These are phyloP conservation scores for Zygogramma bicolorata DNA, from an alignment of 2,888 invertebrate genomes.

Conservation along the genomic window DNA sequence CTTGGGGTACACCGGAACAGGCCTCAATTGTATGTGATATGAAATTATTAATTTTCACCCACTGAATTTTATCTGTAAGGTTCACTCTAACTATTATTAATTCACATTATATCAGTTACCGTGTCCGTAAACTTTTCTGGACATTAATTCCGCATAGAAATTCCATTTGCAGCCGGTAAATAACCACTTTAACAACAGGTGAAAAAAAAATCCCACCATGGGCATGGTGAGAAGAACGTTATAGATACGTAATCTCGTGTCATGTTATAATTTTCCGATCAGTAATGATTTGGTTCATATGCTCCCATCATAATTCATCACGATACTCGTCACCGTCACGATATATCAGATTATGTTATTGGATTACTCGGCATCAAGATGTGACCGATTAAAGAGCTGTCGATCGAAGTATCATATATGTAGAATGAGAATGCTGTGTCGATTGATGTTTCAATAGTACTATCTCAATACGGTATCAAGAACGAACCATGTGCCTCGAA, in stretches of 20 bases:
- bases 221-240: background rate
- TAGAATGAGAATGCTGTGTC: conserved; percentile 26
- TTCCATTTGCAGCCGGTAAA: too few species aligned
- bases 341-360: conserved; percentile 38
- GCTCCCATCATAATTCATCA: conserved; percentile 30
- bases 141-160: too few species aligned
- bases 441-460: conserved; percentile 33
- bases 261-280: conserved; percentile 36
- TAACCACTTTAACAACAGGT: too few species aligned
- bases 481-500: too few species aligned
- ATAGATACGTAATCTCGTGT: background rate
- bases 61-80: too few species aligned
- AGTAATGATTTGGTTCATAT: conserved; percentile 39
- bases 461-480: conserved; percentile 25
- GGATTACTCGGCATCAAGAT: conserved; percentile 24
- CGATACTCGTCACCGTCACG: conserved; percentile 31
- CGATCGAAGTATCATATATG: conserved; percentile 27
- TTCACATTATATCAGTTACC: too few species aligned
- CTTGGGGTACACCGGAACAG: too few species aligned
- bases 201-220: too few species aligned
- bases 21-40: too few species aligned
- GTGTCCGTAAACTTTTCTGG: too few species aligned
- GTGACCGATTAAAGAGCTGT: conserved; percentile 26
- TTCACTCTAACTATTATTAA: too few species aligned
- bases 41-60: too few species aligned